phyloP scores from a whole-genome alignment of 2,888 invertebrate species.

The Nycteola revayana region DNA sequence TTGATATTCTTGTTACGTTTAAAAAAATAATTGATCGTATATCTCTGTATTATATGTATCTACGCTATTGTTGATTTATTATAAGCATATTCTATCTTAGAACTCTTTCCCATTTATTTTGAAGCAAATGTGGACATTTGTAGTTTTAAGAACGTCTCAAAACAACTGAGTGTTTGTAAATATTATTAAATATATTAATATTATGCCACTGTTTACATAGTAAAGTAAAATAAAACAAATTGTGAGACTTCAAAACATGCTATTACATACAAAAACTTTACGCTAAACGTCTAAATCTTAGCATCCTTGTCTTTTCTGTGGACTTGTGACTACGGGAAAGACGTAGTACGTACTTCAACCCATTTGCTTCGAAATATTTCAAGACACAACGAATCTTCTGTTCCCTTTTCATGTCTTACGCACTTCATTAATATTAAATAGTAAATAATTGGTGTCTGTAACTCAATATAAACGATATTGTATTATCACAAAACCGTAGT shows the following conservation, averaged over 20 bases:
- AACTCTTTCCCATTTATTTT: constrained; percentile 32
- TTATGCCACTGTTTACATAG: too few species aligned
- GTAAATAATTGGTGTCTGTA: constrained; percentile 77
- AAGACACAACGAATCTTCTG: constrained; percentile 67
- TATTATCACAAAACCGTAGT: constrained; percentile 56
- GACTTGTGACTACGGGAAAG: too few species aligned
- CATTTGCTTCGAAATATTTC: constrained; percentile 42
- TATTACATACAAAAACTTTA: too few species aligned
- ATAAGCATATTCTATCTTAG: constrained; percentile 65
- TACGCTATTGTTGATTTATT: constrained; percentile 74
- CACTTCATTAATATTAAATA: constrained; percentile 51
- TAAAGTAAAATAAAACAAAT: too few species aligned
- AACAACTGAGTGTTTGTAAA: constrained; percentile 19
- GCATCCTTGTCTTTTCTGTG: not conserved
- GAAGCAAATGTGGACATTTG: constrained; percentile 31
- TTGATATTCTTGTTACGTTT: constrained; percentile 78
- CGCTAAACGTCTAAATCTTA: too few species aligned
- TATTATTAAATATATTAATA: constrained; percentile 5
- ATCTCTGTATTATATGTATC: constrained; percentile 71
- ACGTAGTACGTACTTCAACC: constrained; percentile 8
- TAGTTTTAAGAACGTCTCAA: constrained; percentile 17
- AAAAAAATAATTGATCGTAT: constrained; percentile 63
- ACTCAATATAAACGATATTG: constrained; percentile 50
- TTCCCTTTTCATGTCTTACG: constrained; percentile 52
- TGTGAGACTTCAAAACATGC: too few species aligned